Percentiles rank a stretch among this genome's conserved stretches.
These are phyloP conservation scores for Spodoptera frugiperda DNA, from an alignment of 1,140 invertebrate species.

Conservation along the genomic window DNA sequence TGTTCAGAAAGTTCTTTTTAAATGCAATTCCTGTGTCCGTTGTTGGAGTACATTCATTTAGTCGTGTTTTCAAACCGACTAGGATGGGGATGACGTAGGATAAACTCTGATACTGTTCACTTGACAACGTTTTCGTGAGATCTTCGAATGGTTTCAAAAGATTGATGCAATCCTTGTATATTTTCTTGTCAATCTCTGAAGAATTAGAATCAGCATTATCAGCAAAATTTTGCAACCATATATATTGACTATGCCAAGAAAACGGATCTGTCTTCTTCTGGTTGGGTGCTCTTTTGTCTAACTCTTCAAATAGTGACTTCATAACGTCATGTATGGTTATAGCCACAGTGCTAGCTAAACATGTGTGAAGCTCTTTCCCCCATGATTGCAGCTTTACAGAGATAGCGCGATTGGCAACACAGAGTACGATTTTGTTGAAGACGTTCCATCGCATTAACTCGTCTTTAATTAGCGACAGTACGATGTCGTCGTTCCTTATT, in stretches of 20 bases:
- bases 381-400: no score
- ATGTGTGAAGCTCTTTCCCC: no score
- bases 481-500: not conserved
- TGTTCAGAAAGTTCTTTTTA: not conserved
- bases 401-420: no score
- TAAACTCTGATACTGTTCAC: not conserved
- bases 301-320: no score
- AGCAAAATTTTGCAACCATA: not conserved
- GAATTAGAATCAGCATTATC: not conserved
- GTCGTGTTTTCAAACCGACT: not conserved
- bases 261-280: not conserved
- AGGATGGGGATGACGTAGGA: not conserved
- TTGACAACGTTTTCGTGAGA: not conserved
- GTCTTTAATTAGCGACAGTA: not conserved
- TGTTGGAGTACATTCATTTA: not conserved
- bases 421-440: not conserved
- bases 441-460: not conserved
- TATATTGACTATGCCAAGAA: not conserved
- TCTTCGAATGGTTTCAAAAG: constrained; percentile 2
- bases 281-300: not conserved
- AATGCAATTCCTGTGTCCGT: not conserved
- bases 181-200: not conserved
- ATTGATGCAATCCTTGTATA: not conserved
- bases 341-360: no score
- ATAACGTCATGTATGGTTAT: no score